Conservation (phyloP, 1,140 invertebrate species). For the Dryas iulia region DNA sequence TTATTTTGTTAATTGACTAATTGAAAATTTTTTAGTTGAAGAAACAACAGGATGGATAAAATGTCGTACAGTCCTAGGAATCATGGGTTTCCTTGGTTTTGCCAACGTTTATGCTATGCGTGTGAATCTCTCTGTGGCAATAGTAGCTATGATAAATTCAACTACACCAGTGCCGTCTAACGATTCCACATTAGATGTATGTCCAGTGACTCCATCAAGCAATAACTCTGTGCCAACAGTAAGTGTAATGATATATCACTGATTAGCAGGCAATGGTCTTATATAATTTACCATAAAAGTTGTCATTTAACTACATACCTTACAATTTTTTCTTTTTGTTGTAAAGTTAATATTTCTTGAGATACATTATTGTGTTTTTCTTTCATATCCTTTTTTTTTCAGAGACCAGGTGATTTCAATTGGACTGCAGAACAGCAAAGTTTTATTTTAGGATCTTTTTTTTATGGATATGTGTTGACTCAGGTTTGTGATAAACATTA, state of each 20-base stretch:
- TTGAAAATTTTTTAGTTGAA: slow-evolving; percentile 41
- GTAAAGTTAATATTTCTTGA: too few relatives aligned
- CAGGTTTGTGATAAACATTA: slow-evolving; percentile 78
- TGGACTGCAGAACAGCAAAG: slow-evolving; percentile 91
- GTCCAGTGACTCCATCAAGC: slow-evolving; percentile 72
- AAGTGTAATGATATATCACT: slow-evolving; percentile 9
- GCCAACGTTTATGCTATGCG: slow-evolving; percentile 94
- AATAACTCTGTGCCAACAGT: slow-evolving; percentile 82
- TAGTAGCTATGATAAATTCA: slow-evolving; percentile 95
- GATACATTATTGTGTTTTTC: not conserved
- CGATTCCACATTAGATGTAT: slow-evolving; percentile 83
- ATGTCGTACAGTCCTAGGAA: slow-evolving; percentile 87
- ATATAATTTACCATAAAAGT: too few relatives aligned
- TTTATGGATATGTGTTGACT: slow-evolving; percentile 92
- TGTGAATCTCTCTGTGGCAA: slow-evolving; percentile 95
- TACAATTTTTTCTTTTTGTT: too few relatives aligned
- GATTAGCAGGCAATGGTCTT: not conserved
- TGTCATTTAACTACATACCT: too few relatives aligned
- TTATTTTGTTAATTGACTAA: not conserved
- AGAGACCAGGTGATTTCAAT: slow-evolving; percentile 86
- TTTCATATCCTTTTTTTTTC: slow-evolving; percentile 32
- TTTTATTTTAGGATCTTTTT: slow-evolving; percentile 91
- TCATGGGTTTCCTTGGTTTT: slow-evolving; percentile 90
- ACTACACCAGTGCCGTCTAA: slow-evolving; percentile 82
- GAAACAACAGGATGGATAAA: slow-evolving; percentile 85